Evolutionary conservation across 2,797 vertebrate genomes (phyloP).

Genomic region (Threskiornis aethiopicus): DNA sequence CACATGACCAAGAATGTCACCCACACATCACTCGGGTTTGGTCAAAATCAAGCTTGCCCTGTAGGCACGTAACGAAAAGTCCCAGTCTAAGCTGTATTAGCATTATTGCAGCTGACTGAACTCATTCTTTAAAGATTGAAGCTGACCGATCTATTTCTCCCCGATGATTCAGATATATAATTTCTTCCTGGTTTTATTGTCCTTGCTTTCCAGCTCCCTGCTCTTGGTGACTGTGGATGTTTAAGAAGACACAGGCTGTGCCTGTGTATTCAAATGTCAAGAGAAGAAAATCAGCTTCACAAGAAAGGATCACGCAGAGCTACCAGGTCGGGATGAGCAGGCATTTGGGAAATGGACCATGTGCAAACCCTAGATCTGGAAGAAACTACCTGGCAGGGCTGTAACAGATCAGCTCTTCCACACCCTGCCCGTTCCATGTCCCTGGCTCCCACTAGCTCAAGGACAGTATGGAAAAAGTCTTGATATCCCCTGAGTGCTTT

Average conservation of each 20-base stretch:
- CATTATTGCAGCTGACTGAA: not conserved
- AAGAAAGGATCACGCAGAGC: not conserved
- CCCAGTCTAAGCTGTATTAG: not conserved
- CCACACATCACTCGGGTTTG: fast-evolving
- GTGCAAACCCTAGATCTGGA: not conserved
- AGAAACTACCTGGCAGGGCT: not conserved
- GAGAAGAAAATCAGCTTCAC: not conserved
- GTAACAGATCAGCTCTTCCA: not conserved
- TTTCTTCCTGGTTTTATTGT: not conserved
- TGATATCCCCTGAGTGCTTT: not conserved
- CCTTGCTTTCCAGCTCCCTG: not conserved
- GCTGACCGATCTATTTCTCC: not conserved
- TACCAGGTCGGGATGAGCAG: not conserved
- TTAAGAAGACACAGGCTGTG: not conserved
- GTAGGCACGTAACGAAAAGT: not conserved
- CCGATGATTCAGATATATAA: not conserved
- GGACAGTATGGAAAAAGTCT: not conserved
- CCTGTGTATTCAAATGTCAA: not conserved
- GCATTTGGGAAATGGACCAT: not conserved
- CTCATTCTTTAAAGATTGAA: not conserved
- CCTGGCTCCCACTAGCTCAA: not conserved
- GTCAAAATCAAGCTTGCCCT: not conserved
- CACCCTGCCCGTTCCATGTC: not conserved
- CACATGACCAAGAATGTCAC: not conserved
- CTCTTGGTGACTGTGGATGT: not conserved